Conservation (phyloP, 2,113 vertebrate genomes). For the Leptobrachium ailaonicum region DNA sequence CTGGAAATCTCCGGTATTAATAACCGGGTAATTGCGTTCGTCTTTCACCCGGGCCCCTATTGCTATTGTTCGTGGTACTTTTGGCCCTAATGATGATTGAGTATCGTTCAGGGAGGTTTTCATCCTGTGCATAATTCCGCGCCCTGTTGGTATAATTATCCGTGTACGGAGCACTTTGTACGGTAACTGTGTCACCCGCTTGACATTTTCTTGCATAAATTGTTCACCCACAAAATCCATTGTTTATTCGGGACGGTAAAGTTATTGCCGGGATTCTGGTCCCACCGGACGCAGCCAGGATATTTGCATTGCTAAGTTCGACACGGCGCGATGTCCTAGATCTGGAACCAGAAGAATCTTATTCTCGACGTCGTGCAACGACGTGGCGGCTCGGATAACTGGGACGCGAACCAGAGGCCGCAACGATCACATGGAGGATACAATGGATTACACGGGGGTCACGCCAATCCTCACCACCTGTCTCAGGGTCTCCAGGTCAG, state of each 20-base stretch:
- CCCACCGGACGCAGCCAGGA: not conserved
- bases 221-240: not conserved
- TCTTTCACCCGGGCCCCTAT: not conserved
- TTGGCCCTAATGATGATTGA: slow-evolving; percentile 16
- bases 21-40: slow-evolving; percentile 3
- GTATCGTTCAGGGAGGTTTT: not conserved
- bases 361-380: too few species aligned
- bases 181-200: not conserved
- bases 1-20: not conserved
- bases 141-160: not conserved
- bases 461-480: too few species aligned
- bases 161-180: not conserved
- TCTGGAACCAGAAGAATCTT: not conserved
- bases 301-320: not conserved
- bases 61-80: not conserved
- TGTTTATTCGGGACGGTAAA: not conserved
- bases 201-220: not conserved
- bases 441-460: too few species aligned
- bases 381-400: too few species aligned
- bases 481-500: too few species aligned
- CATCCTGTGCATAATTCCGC: not conserved
- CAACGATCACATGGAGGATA: too few species aligned
- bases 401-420: too few species aligned
- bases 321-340: not conserved
- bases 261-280: not conserved